Percentiles rank a stretch among this genome's conserved stretches.
Evolutionary conservation across 2,797 vertebrate genomes (phyloP).

Genomic region (Heteromormyrus szaboi): DNA sequence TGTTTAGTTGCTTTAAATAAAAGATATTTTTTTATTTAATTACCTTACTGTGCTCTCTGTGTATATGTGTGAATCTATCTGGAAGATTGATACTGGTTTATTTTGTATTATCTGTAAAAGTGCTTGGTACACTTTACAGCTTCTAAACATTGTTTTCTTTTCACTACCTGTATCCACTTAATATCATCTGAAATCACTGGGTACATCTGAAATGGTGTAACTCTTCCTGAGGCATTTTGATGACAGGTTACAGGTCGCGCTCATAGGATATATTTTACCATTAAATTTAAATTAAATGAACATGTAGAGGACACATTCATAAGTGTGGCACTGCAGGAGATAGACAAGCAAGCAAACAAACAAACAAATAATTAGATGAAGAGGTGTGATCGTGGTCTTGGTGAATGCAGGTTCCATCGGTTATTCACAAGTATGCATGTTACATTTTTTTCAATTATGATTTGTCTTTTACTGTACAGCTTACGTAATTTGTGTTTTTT

Average conservation of each 20-base stretch:
- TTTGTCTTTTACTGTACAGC: neutral
- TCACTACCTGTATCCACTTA: neutral
- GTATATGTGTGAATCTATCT: neutral
- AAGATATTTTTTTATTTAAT: neutral
- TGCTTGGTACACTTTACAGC: neutral
- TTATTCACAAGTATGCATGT: neutral
- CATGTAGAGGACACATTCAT: neutral
- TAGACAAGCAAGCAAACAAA: neutral
- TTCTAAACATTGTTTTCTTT: neutral
- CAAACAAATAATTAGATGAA: neutral
- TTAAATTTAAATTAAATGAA: neutral
- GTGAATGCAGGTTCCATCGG: neutral
- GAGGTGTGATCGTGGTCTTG: neutral
- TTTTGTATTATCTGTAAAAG: neutral
- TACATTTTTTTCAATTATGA: neutral
- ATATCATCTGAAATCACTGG: neutral
- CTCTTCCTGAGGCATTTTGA: neutral
- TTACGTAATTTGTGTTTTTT: neutral
- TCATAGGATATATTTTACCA: neutral
- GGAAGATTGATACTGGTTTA: neutral
- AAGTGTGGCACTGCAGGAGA: neutral
- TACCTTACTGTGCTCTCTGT: neutral
- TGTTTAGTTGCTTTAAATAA: neutral
- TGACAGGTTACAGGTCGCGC: conserved; percentile 1
- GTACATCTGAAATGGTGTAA: neutral